These are phyloP conservation scores for Archilochus colubris DNA, from an alignment of 2,113 vertebrate species.

Conservation along the genomic window DNA sequence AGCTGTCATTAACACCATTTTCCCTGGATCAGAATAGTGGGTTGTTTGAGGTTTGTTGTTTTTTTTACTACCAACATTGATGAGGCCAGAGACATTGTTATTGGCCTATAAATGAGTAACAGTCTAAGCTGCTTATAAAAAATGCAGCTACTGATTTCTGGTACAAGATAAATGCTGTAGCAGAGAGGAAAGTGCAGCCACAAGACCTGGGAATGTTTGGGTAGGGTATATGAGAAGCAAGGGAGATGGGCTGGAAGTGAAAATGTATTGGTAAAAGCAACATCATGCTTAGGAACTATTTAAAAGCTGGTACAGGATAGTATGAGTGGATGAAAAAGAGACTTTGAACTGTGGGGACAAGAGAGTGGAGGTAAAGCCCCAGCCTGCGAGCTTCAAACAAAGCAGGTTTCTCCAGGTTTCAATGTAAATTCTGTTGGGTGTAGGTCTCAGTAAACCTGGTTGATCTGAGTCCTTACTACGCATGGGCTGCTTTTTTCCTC, in stretches of 20 bases:
- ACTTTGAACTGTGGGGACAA: background rate
- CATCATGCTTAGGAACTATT: background rate
- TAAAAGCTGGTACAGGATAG: background rate
- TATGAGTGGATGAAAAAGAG: background rate
- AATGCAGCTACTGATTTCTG: background rate
- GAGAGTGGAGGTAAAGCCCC: background rate
- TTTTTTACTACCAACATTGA: background rate
- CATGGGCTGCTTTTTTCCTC: background rate
- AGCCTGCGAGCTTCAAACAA: background rate
- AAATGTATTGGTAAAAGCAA: background rate
- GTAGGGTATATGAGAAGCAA: background rate
- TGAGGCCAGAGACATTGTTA: background rate
- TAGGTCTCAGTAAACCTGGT: background rate
- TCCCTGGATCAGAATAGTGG: background rate
- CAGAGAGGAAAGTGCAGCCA: background rate
- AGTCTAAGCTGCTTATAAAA: background rate
- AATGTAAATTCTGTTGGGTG: background rate
- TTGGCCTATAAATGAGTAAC: background rate
- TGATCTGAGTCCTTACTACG: background rate
- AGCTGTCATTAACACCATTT: background rate
- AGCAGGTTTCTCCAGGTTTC: conserved; percentile 11
- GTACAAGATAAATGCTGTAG: background rate
- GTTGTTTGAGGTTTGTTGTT: background rate
- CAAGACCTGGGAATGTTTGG: background rate
- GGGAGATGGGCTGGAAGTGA: background rate